phyloP scores from a whole-genome alignment of 2,113 vertebrate species.

The Alexandromys fortis region DNA sequence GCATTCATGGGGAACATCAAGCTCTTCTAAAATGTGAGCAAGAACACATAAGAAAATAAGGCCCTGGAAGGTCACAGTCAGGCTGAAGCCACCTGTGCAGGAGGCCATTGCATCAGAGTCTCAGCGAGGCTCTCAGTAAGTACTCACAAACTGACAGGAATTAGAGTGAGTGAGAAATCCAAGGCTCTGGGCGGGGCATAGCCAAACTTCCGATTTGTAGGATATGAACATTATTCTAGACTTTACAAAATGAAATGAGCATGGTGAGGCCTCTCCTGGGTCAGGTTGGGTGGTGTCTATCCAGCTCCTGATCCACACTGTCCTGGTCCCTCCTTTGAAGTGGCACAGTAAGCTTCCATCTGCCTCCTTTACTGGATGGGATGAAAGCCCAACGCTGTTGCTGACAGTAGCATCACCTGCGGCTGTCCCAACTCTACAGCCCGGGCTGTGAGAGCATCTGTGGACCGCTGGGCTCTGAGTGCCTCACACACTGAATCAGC shows the following conservation, averaged over 20 bases:
- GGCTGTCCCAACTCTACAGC: too few relatives aligned
- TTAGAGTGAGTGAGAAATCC: neutral
- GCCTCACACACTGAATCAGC: neutral
- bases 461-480: neutral
- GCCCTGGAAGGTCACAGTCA: neutral
- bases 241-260: neutral
- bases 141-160: neutral
- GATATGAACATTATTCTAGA: conserved; percentile 11
- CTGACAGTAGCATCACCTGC: neutral
- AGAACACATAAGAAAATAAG: neutral
- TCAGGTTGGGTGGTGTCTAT: neutral
- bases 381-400: neutral
- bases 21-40: neutral
- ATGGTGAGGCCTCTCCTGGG: neutral
- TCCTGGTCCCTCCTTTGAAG: neutral
- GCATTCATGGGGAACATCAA: neutral
- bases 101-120: neutral
- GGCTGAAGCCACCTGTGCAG: neutral
- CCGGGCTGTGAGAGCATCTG: too few relatives aligned
- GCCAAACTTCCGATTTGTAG: neutral
- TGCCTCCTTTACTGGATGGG: neutral
- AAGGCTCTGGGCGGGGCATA: neutral
- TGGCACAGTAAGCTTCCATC: neutral
- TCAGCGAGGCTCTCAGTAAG: neutral
- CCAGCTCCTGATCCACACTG: neutral